Evolutionary conservation across 2,888 invertebrate genomes (phyloP).

Genomic region (Drosophila stalkeri): DNA sequence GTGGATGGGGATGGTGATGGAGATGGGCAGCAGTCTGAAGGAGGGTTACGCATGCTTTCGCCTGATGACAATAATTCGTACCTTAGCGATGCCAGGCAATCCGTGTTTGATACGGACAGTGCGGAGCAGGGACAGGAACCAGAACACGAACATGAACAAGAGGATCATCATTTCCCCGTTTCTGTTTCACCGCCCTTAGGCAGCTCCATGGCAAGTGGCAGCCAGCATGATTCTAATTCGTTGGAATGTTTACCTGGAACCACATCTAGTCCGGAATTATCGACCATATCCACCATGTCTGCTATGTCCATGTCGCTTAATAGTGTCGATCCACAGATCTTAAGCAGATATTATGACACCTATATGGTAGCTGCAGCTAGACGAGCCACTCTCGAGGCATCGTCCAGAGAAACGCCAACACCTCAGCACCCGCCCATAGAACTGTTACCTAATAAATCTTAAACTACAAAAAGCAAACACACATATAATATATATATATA

Average conservation of each 20-base stretch:
- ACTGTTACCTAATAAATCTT: slow-evolving; percentile 57
- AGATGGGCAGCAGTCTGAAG: slow-evolving; percentile 36
- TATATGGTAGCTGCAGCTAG: slow-evolving; percentile 83
- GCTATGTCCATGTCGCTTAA: slow-evolving; percentile 18
- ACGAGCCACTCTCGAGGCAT: slow-evolving; percentile 55
- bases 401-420: slow-evolving; percentile 41
- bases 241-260: slow-evolving; percentile 51
- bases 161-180: slow-evolving; percentile 42
- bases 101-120: slow-evolving; percentile 50
- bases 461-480: slow-evolving; percentile 3
- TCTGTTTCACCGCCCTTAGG: slow-evolving; percentile 43
- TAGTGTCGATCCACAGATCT: slow-evolving; percentile 79
- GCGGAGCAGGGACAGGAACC: slow-evolving; percentile 38
- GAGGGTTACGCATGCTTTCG: slow-evolving; percentile 14
- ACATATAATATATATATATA: neutral
- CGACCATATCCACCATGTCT: neutral
- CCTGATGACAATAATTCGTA: slow-evolving; percentile 58
- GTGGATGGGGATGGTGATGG: slow-evolving; percentile 68
- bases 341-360: slow-evolving; percentile 84
- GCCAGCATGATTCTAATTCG: slow-evolving; percentile 69
- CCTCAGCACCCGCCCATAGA: slow-evolving; percentile 39
- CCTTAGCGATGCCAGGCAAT: slow-evolving; percentile 49
- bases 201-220: slow-evolving; percentile 52
- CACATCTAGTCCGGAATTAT: neutral
- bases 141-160: slow-evolving; percentile 9